Evolutionary conservation across 2,888 invertebrate genomes (phyloP).

Genomic region (Exocentrus adspersus): DNA sequence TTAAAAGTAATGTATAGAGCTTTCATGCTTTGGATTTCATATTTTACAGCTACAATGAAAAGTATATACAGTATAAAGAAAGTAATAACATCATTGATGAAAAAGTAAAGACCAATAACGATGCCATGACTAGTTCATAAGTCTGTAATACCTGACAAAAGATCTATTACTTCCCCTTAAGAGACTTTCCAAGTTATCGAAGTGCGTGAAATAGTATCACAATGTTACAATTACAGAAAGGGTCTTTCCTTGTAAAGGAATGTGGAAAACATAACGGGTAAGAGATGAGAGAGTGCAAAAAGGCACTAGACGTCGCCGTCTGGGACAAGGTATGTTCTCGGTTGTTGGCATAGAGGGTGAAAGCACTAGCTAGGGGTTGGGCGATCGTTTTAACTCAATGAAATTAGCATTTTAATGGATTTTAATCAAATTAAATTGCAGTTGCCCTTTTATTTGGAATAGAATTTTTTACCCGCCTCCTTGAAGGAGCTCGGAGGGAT

Average conservation of each 20-base stretch:
- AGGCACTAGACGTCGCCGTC: not conserved
- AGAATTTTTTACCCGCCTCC: slow-evolving; percentile 3
- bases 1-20: too few relatives aligned
- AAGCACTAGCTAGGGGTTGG: slow-evolving; percentile 9
- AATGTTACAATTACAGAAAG: not conserved
- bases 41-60: too few relatives aligned
- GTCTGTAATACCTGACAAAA: too few relatives aligned
- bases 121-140: too few relatives aligned
- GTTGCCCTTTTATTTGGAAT: slow-evolving; percentile 4
- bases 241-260: not conserved
- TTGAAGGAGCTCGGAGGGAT: not conserved
- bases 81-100: too few relatives aligned
- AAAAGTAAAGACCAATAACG: too few relatives aligned
- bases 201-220: too few relatives aligned
- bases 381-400: slow-evolving; percentile 16
- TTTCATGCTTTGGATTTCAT: too few relatives aligned
- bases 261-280: not conserved
- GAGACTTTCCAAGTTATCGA: too few relatives aligned
- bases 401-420: slow-evolving; percentile 18
- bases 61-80: too few relatives aligned
- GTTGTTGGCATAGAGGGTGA: slow-evolving; percentile 6
- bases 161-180: too few relatives aligned
- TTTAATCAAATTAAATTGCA: slow-evolving; percentile 21
- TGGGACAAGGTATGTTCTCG: slow-evolving; percentile 5
- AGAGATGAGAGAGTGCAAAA: not conserved